A percentile compares a stretch with the other conserved stretches of the same genome.
Evolutionary conservation across 2,113 vertebrate species (phyloP).

Genomic region (Mesocricetus auratus): DNA sequence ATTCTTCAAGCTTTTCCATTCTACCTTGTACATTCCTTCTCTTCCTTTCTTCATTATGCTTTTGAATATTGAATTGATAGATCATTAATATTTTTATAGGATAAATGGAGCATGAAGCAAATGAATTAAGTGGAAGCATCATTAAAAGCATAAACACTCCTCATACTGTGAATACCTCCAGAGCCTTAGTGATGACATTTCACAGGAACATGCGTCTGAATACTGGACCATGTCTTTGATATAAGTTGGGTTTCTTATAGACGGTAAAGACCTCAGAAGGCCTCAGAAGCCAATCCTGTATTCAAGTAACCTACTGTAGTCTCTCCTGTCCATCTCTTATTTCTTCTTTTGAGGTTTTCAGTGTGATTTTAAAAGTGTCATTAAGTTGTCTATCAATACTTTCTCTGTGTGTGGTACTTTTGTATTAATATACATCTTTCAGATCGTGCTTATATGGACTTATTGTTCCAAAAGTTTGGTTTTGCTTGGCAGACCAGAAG

Average conservation of each 20-base stretch:
- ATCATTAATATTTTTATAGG: not conserved
- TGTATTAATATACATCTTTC: not conserved
- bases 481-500: not conserved
- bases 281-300: not conserved
- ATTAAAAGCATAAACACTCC: not conserved
- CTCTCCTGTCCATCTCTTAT: not conserved
- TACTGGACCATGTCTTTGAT: not conserved
- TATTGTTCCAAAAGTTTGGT: not conserved
- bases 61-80: not conserved
- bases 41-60: not conserved
- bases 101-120: not conserved
- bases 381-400: not conserved
- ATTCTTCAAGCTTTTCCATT: not conserved
- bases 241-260: rapidly evolving
- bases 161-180: not conserved
- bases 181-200: not conserved
- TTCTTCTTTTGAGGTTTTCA: not conserved
- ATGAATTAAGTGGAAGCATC: not conserved
- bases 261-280: not conserved
- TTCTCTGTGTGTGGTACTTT: not conserved
- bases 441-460: not conserved
- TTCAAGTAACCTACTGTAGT: not conserved
- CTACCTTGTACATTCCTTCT: not conserved
- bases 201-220: not conserved
- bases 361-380: not conserved